Base-by-base conservation (phyloP, 2,888 invertebrate genomes). In the Dicyrtoma fusca region DNA sequence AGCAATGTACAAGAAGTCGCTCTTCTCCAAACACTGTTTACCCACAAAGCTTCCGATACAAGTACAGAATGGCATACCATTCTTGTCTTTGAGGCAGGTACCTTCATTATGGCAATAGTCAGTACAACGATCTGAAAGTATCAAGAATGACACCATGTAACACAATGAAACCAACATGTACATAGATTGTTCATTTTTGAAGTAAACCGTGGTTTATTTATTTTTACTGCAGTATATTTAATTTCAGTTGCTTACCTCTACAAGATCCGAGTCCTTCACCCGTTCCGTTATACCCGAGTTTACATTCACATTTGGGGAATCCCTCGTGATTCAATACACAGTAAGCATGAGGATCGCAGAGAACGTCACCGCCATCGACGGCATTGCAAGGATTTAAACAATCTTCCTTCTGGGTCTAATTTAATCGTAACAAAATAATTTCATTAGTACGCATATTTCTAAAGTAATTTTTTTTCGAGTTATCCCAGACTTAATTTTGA, bases 31-130 rank as follows among this genome's bases (percentile, higher is more conserved):
- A 82, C 99, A 99, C 47, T 96, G 89, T 84, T 96, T 95, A 49
- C 98, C 99, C n/a, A 93, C 91, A 83, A 97, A 96, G 76, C 95
- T 95, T 1, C 95, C 95, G 13, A 92, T 90, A 82, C 96, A 96
- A 78, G 94, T 88, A 82, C 96, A 96, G 0, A 92, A 90, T 0
- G 95, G 93, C 76, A 91, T 91, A 0, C 94, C 94, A 77, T 92
- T 86, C 61, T 81, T 81, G 82, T 94, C 92, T 83, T 93, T 94
- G 5, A 92, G 88, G 82, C 95, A 96, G 51, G 89, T 87, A 4
- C 95, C 95, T 74, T 94, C 93, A 83, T 96, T 95, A 83, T 94
- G 92, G 83, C 95, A 96, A 85, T 87, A 94, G 75, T 89, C 89
- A 8, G 90, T 88, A 82, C 96, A 96, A 0, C 94, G 89, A 83